Conservation (phyloP, 2,113 vertebrate species). For the Rhinichthys klamathensis region DNA sequence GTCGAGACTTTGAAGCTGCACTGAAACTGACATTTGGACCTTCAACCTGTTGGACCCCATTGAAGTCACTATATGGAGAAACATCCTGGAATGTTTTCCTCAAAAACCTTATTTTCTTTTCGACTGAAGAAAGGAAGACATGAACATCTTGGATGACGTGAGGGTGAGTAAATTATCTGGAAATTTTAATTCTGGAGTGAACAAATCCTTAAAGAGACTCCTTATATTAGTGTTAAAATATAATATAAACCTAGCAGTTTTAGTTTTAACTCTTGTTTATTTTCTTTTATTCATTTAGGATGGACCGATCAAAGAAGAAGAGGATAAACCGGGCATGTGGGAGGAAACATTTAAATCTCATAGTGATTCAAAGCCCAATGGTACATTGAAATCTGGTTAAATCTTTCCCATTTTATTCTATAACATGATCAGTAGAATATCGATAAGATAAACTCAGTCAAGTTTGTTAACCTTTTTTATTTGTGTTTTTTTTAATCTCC, state of each 20-base stretch:
- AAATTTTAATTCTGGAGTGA: too few relatives aligned
- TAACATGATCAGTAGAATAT: neutral
- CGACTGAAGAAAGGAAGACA: too few relatives aligned
- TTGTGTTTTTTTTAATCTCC: neutral
- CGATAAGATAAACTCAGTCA: neutral
- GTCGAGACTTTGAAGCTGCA: too few relatives aligned
- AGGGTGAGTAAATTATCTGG: too few relatives aligned
- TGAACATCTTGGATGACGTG: too few relatives aligned
- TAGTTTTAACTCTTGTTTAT: neutral
- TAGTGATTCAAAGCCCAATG: conserved; percentile 86
- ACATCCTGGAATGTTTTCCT: too few relatives aligned
- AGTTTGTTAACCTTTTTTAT: neutral
- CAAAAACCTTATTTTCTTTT: too few relatives aligned
- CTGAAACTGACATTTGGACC: too few relatives aligned
- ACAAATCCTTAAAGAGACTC: too few relatives aligned
- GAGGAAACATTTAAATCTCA: conserved; percentile 93
- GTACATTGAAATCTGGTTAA: conserved; percentile 63
- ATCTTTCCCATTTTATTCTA: neutral
- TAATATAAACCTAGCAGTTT: neutral
- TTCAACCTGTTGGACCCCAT: too few relatives aligned
- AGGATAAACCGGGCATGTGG: conserved; percentile 80
- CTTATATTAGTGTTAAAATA: neutral
- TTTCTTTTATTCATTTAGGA: conserved; percentile 35
- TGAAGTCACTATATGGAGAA: too few relatives aligned
- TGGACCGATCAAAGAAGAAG: conserved; percentile 75